phyloP scores from a whole-genome alignment of 2,797 vertebrate species.

The Merluccius polli region DNA sequence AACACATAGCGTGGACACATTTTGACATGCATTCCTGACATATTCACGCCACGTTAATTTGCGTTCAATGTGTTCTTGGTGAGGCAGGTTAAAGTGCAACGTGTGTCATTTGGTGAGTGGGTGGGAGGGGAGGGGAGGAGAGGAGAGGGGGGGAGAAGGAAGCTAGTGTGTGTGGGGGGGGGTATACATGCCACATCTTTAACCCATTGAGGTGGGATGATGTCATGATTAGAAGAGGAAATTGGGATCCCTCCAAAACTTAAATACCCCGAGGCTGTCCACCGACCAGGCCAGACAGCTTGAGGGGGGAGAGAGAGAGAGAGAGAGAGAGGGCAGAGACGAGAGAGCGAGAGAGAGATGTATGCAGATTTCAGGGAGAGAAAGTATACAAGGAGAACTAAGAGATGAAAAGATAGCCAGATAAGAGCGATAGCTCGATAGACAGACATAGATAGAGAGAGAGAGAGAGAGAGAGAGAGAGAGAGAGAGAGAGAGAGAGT shows the following conservation, averaged over 20 bases:
- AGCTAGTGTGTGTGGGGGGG: conserved; percentile 38
- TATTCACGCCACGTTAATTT: conserved; percentile 33
- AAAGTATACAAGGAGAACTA: too few relatives aligned
- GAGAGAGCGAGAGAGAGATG: too few relatives aligned
- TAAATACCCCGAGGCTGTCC: conserved; percentile 74
- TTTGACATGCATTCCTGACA: conserved; percentile 23
- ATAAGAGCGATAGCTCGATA: too few relatives aligned
- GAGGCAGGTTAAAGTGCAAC: conserved; percentile 59
- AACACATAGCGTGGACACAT: conserved; percentile 38
- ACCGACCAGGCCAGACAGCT: conserved; percentile 58
- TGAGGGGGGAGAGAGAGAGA: conserved; percentile 43
- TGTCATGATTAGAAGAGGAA: conserved; percentile 86
- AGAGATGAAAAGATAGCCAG: too few relatives aligned
- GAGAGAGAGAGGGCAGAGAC: conserved; percentile 6
- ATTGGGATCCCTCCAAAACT: conserved; percentile 78
- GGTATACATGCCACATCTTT: conserved; percentile 82
- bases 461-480: conserved; percentile 4
- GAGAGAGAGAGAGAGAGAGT: conserved; percentile 28
- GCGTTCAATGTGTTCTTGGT: conserved; percentile 45
- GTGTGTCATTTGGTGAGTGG: conserved; percentile 68
- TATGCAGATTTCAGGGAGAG: too few relatives aligned
- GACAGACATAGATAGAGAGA: too few relatives aligned
- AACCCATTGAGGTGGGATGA: conserved; percentile 81
- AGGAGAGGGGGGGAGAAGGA: conserved; percentile 70
- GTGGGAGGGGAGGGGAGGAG: conserved; percentile 5